Evolutionary conservation across 2,113 vertebrate species (phyloP), one percentile per base, ranked within the genome.

Genomic region (Reinhardtius hippoglossoides): DNA sequence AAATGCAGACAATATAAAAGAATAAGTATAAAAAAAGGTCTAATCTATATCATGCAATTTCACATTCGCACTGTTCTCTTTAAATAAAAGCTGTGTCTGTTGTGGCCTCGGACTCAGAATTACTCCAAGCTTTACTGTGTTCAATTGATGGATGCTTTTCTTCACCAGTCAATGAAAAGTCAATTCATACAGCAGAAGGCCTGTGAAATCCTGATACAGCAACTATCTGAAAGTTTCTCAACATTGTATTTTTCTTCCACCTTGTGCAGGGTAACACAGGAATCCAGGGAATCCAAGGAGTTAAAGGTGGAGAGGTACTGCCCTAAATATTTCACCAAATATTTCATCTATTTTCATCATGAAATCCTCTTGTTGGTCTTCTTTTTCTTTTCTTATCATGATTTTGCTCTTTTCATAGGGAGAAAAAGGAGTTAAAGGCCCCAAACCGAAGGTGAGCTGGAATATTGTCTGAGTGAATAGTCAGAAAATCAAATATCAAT

Each of bases 401-500:
- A 71, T 15, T 71, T 66, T 71, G 0, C 7, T 58, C 10, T 68
- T 67, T 57, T 85, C 88, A 71, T 74, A 94, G 90, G 89, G 62
- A 46, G 71, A 78, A 85, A 92, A 88, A 68, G 90, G 86, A 65
- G 0, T 67, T 56, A 93, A 95, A 57, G 94, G 94, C 18, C 88
- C 92, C 4, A 93, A 91, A 89, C 92, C 94, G 90, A 86, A 69
- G 92, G 92, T 92, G 85, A 95, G 85, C 37, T 63, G 13, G 31
- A 42, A 62, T 42, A 63, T 16, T 55, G 13, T 44, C 50, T 58
- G 64, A 70, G 20, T 66, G 14, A 62, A 50, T 16, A 40, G 18
- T 58, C 50, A 52, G 37, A 74, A 68, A 76, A 48, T 76, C 26
- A 14, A 15, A 78, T 21, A 76, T 60, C 23, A 74, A 35, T 58